Conservation (phyloP, 92 coral and sea anemone species). For the Epizoanthus scotinus region DNA sequence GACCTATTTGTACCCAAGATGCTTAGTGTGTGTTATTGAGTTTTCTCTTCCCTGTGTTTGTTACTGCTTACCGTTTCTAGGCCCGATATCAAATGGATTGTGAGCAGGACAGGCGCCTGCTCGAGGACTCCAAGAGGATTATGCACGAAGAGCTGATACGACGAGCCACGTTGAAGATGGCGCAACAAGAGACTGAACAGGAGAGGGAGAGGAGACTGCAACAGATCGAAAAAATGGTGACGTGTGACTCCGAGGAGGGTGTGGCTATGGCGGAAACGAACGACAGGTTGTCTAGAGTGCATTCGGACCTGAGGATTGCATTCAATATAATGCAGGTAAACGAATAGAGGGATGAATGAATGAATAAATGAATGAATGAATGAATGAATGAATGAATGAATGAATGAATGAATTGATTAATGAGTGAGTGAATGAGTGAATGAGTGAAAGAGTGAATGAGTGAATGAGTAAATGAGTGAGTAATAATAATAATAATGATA, state of each 20-base stretch:
- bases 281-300: constrained; percentile 74
- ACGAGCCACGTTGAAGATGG: constrained; percentile 59
- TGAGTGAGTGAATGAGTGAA: background rate
- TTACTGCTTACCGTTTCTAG: constrained; percentile 32
- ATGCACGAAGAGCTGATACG: constrained; percentile 88
- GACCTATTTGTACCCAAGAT: too few relatives aligned
- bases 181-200: constrained; percentile 63
- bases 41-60: too few relatives aligned
- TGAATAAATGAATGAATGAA: background rate
- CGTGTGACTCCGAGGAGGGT: constrained; percentile 69
- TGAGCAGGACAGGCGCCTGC: constrained; percentile 65
- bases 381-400: background rate
- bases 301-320: constrained; percentile 79
- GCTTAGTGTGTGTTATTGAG: too few relatives aligned
- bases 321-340: constrained; percentile 83
- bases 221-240: constrained; percentile 62
- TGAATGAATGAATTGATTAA: too few relatives aligned
- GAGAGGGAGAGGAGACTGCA: constrained; percentile 76
- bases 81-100: constrained; percentile 85
- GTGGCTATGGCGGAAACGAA: constrained; percentile 90
- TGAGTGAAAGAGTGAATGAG: background rate
- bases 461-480: too few relatives aligned
- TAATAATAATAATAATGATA: too few relatives aligned
- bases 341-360: background rate
- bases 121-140: constrained; percentile 64